Conservation (phyloP, 2,113 vertebrate genomes). For the Coreoperca whiteheadi region DNA sequence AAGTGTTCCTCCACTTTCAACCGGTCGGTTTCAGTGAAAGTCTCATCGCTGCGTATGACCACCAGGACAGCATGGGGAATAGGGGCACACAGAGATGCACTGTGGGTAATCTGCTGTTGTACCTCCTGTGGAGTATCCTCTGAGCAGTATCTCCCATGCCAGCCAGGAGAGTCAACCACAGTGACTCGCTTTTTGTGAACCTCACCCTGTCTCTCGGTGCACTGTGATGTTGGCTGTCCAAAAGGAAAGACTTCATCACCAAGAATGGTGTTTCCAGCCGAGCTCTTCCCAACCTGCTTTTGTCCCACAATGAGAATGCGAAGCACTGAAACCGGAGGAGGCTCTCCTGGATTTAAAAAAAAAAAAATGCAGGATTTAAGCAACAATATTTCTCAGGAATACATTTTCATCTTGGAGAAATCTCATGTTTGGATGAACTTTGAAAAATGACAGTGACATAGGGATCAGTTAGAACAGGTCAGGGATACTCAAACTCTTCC, state of each 20-base stretch:
- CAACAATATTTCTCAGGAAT: neutral
- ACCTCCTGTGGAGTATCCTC: slow-evolving; percentile 46
- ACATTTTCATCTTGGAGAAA: neutral
- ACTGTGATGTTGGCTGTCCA: slow-evolving; percentile 2
- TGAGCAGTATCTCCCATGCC: slow-evolving; percentile 61
- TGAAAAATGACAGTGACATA: neutral
- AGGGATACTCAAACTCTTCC: neutral
- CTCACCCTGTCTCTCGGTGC: neutral
- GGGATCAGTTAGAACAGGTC: neutral
- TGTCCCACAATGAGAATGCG: slow-evolving; percentile 53
- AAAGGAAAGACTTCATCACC: slow-evolving; percentile 32
- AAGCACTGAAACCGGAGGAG: slow-evolving; percentile 1
- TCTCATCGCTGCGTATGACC: slow-evolving; percentile 61
- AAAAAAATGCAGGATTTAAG: neutral
- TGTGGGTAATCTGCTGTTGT: slow-evolving; percentile 29
- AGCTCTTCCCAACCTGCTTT: slow-evolving; percentile 62
- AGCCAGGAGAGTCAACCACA: slow-evolving; percentile 66
- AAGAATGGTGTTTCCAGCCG: slow-evolving; percentile 47
- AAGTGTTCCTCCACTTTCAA: slow-evolving; percentile 46
- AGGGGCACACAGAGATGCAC: slow-evolving; percentile 24
- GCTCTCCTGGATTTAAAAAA: slow-evolving; percentile 13
- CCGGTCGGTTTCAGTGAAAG: slow-evolving; percentile 56
- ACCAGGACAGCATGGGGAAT: slow-evolving; percentile 46
- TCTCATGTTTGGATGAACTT: neutral
- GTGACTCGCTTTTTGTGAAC: slow-evolving; percentile 1